Evolutionary conservation across 2,888 invertebrate genomes (phyloP), one percentile per base, ranked within the genome.

Genomic region (Tricholauxania praeusta): DNA sequence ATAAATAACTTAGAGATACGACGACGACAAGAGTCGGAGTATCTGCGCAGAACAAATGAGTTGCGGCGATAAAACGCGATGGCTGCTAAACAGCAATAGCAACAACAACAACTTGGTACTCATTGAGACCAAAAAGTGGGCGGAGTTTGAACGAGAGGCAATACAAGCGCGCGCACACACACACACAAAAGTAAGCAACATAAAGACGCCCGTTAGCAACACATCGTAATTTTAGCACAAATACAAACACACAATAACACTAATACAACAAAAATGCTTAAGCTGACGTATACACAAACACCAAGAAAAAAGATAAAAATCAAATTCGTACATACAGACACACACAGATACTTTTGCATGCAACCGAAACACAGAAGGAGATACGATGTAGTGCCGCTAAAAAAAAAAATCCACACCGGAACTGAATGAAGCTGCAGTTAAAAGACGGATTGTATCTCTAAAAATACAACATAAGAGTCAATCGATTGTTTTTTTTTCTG

Each of bases 1-100:
- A 69, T 60, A 60, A 67, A 63, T 55, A 74, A 62, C 52, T 62
- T 47, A 52, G 63, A 71, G 64, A 71, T 66, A 71, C 71, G 67
- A 28, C 70, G 51, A 52, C 12, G 48, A 51, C 66, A 51, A 22
- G 28, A 48, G 47, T 19, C 47, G 12, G 10, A 17, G 47, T 32
- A n/a, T 14, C 12, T 62, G 63, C 15, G 63, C 55, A 57, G 57
- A 57, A 68, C 32, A 71, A 55, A 73, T 66, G 71, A 67, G 71
- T 74, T 67, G 69, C 60, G 22, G 57, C 65, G 72, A 59, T 59
- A 59, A 62, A 62, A 32, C 62, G 62, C 47, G 55, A 74, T 66
- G 67, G 48, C 62, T 48, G 71, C 67, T 55, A 22, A 52, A 39
- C 12, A 48, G 57, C 62, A 66, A 32, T 59, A 49, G 10, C 12